A percentile compares a stretch with the other conserved stretches of the same genome.
These are phyloP conservation scores for Hyles lineata DNA, from an alignment of 2,888 invertebrate genomes.

Conservation along the genomic window DNA sequence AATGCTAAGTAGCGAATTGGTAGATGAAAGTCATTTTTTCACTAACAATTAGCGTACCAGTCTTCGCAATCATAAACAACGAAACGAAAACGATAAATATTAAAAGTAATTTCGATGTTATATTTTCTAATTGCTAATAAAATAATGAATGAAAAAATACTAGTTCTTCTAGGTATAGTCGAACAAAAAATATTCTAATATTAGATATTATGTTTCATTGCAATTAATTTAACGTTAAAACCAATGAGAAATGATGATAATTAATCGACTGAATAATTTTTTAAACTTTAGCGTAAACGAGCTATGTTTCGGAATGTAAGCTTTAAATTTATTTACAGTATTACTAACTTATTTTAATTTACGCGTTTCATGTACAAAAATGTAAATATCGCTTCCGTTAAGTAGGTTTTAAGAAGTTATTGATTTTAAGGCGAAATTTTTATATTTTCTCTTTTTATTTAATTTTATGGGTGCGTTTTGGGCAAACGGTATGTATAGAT, in stretches of 20 bases:
- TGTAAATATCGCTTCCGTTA: constrained; percentile 76
- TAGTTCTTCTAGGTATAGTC: neutral
- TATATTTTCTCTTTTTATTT: constrained; percentile 39
- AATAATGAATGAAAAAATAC: neutral
- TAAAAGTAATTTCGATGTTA: neutral
- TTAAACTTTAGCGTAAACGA: constrained; percentile 23
- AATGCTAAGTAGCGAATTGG: too few relatives aligned
- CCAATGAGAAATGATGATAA: constrained; percentile 17
- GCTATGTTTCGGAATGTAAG: constrained; percentile 61
- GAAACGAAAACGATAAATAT: constrained; percentile 8
- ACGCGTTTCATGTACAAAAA: constrained; percentile 67
- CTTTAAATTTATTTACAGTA: constrained; percentile 83
- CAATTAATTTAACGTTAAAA: constrained; percentile 12
- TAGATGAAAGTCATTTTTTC: too few relatives aligned
- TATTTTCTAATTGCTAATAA: neutral
- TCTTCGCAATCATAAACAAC: neutral
- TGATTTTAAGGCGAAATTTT: constrained; percentile 43
- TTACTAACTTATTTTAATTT: constrained; percentile 81
- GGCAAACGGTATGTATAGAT: neutral
- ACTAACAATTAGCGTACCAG: neutral
- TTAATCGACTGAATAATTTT: constrained; percentile 22
- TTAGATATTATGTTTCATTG: constrained; percentile 5
- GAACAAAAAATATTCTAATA: constrained; percentile 9
- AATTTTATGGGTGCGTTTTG: constrained; percentile 10
- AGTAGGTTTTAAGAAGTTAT: constrained; percentile 45